Evolutionary conservation across 1,140 invertebrate species (phyloP), one percentile per base, ranked within the genome.

Genomic region (Drosophila busckii): DNA sequence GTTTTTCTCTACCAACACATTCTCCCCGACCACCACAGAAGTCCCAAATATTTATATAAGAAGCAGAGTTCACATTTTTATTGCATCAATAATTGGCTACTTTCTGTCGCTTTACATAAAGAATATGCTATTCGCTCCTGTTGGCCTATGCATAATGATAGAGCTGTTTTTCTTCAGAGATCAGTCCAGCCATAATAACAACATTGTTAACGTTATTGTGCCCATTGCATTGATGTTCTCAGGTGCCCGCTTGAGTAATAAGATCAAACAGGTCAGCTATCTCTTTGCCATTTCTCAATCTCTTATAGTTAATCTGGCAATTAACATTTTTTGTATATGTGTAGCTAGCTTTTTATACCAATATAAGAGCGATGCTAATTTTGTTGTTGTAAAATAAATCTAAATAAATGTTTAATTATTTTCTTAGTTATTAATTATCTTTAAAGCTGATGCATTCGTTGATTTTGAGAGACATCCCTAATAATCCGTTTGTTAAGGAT

Each of bases 261-360:
- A 37, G 20, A 45, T 63, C 1, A 58, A 29, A 10, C 53, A 63
- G 10, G 15, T 58, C 8, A 49, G 25, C 20, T 23, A 17, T 23
- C 10, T 63, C 4, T 8, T 63, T 3, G 31, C 31, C n/a, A 58
- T 63, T 10, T 37, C 45, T 7, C 53, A 58, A 32, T 58, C 31
- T 37, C 19, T 63, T 0, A 26, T 49, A 2, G 25, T 31, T 5
- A 56, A 42, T 49, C 16, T 63, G 8, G 59, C 53, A 23, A 22
- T 63, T 9, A 58, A 35, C 15, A 44, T 63, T 17, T 63, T 63
- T n/a, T 49, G 53, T 38, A 37, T 58, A 25, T 58, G 59, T 9
- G 4, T 50, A 20, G 28, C 23, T 25, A 49, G 53, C 12, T 32
- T 8, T 19, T 23, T 56, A 3, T 35, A 31, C 8, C 45, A 38